phyloP scores from a whole-genome alignment of 2,888 invertebrate species.

The Cremastinae sp. region DNA sequence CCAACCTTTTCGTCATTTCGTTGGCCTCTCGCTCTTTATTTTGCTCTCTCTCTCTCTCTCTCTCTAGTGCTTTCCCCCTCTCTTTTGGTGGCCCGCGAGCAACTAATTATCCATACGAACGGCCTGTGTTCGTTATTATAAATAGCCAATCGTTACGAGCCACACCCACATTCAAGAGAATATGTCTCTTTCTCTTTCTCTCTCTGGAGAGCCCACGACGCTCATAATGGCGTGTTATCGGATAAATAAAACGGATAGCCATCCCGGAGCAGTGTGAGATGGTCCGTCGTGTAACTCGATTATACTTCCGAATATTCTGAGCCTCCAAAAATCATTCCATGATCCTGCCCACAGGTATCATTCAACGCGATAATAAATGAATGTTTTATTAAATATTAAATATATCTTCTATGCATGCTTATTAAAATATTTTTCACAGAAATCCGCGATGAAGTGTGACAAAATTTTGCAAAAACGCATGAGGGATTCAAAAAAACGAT shows the following conservation, averaged over 20 bases:
- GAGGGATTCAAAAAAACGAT: too few relatives aligned
- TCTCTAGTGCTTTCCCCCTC: slow-evolving; percentile 30
- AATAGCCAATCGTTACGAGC: slow-evolving; percentile 80
- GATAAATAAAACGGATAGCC: slow-evolving; percentile 80
- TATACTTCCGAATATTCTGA: slow-evolving; percentile 77
- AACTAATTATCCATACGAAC: slow-evolving; percentile 80
- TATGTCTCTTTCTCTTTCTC: slow-evolving; percentile 6
- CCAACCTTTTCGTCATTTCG: slow-evolving; percentile 60
- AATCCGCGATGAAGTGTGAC: too few relatives aligned
- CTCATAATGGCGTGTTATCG: slow-evolving; percentile 80
- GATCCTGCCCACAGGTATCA: too few relatives aligned
- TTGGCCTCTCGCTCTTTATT: too few relatives aligned
- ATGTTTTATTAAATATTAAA: too few relatives aligned
- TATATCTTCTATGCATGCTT: too few relatives aligned
- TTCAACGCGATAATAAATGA: slow-evolving; percentile 35
- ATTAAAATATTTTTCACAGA: too few relatives aligned
- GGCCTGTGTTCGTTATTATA: slow-evolving; percentile 77
- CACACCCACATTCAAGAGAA: slow-evolving; percentile 74
- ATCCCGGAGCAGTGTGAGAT: slow-evolving; percentile 42
- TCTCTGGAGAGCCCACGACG: slow-evolving; percentile 67
- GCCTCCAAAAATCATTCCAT: slow-evolving; percentile 51
- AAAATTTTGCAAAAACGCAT: too few relatives aligned
- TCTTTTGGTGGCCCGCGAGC: slow-evolving; percentile 72
- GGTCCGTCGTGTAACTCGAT: slow-evolving; percentile 75
- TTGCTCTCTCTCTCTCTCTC: slow-evolving; percentile 32